These are phyloP conservation scores for Anser cygnoides DNA, from an alignment of 2,113 vertebrate species.

Conservation along the genomic window DNA sequence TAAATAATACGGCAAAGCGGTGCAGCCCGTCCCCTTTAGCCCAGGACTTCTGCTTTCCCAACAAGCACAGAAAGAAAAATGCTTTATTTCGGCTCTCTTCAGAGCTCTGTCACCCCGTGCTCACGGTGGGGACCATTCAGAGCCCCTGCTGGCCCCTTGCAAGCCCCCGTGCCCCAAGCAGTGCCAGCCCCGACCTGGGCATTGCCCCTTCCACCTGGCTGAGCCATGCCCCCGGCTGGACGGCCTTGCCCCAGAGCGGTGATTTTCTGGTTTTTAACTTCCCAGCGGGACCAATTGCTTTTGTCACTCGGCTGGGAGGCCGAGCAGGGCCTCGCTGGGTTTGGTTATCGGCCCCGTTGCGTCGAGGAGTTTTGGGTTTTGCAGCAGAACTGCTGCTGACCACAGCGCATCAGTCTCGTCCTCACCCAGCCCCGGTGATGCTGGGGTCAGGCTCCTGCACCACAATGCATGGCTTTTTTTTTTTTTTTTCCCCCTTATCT, in stretches of 20 bases:
- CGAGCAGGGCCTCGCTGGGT: neutral
- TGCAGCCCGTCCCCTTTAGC: neutral
- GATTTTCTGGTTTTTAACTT: neutral
- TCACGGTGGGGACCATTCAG: neutral
- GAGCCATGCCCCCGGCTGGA: neutral
- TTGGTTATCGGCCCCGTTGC: neutral
- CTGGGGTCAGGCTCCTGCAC: neutral
- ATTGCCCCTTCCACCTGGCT: fast-evolving
- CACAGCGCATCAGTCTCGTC: neutral
- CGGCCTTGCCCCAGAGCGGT: neutral
- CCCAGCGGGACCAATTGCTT: neutral
- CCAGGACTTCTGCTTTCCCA: neutral
- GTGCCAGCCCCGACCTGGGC: neutral
- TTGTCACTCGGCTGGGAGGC: neutral
- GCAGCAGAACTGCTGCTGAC: neutral
- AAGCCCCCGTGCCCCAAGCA: neutral
- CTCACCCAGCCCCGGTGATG: neutral
- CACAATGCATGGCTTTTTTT: no score
- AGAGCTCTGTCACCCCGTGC: neutral
- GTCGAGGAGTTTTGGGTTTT: neutral
- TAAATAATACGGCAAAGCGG: neutral
- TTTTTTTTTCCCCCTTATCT: neutral
- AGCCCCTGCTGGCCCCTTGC: neutral
- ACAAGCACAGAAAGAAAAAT: fast-evolving
- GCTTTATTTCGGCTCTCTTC: neutral